A percentile compares a stretch with the other conserved stretches of the same genome.
These are phyloP conservation scores for Nephrocerus scutellatus DNA, from an alignment of 2,888 invertebrate genomes.

Conservation along the genomic window DNA sequence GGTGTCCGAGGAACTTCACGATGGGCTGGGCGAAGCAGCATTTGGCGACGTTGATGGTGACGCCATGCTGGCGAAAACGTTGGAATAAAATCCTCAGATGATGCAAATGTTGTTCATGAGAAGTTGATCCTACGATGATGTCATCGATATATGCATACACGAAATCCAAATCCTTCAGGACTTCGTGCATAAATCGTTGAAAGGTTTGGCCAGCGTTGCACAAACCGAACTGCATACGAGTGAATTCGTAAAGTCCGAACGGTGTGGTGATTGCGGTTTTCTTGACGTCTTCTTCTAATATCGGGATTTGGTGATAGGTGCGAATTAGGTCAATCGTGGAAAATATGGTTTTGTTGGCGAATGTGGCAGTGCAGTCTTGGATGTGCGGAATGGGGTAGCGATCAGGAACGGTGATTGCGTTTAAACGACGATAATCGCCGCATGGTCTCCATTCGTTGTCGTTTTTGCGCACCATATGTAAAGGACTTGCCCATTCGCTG, in stretches of 20 bases:
- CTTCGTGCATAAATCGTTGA: constrained; percentile 16
- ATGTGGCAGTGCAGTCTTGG: constrained; percentile 5
- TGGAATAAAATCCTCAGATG: constrained; percentile 8
- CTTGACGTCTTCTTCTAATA: constrained; percentile 21
- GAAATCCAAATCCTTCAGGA: constrained; percentile 13
- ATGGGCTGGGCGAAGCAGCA: constrained; percentile 12
- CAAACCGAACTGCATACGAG: constrained; percentile 17
- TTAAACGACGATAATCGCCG: constrained; percentile 12
- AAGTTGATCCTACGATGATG: constrained; percentile 11
- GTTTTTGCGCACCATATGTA: constrained; percentile 6
- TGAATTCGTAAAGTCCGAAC: constrained; percentile 22
- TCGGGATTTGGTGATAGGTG: constrained; percentile 27
- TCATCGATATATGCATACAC: constrained; percentile 15
- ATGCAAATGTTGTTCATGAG: constrained; percentile 8
- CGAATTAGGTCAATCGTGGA: constrained; percentile 23
- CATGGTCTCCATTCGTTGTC: constrained; percentile 3
- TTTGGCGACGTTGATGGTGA: constrained; percentile 14
- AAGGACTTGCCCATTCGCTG: background rate
- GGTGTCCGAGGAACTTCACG: constrained; percentile 14
- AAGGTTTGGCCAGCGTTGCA: constrained; percentile 20
- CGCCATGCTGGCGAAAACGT: constrained; percentile 5
- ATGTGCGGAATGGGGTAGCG: constrained; percentile 6
- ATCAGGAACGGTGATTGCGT: constrained; percentile 8
- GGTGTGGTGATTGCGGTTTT: constrained; percentile 39
- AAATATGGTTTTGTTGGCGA: constrained; percentile 7